Base-by-base conservation (phyloP, 2,797 vertebrate species). In the Microtus obscurus region DNA sequence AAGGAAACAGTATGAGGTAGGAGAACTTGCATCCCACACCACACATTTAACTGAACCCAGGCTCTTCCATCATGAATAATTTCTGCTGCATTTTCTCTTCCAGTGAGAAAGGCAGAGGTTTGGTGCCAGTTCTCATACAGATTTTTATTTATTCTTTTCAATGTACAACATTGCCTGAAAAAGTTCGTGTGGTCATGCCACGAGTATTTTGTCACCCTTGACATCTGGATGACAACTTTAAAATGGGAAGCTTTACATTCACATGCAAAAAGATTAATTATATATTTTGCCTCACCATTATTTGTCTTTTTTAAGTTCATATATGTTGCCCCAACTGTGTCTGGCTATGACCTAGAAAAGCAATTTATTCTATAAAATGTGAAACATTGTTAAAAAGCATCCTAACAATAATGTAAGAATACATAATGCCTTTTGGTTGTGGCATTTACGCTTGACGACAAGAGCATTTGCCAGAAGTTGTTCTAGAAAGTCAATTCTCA, bases 371-470 rank as follows among this genome's bases (percentile, higher is more conserved):
- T 69, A 27, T 63, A 90, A 95, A 94, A 80, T 92, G 63, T 12
- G 7, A 81, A 96, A 85, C 14, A 76, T 69, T 88, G 29, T 14
- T 77, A 25, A 4, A 31, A 96, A 81, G n/a, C 27, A 96, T 96
- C 94, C 51, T 80, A 96, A 91, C 6, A 45, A 87, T 61, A 94
- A 90, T 65, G 13, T 6, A 80, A 61, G 9, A 88, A 8, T 61
- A 21, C 0, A 87, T 61, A 67, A 76, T 45, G 17, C 2, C 25
- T 95, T 89, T 90, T 43, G 93, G 19, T 87, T 94, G 37, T 7
- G 76, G 29, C 88, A 81, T 95, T 97, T 71, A 87, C 51, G 34
- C 59, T 31, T 43, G 92, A 43, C 27, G 81, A 86, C 91, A 96
- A 90, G 63, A 79, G 96, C 3, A 86, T 79, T 81, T 91, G 34